Evolutionary conservation across 2,797 vertebrate genomes (phyloP).

Genomic region (Sebastolobus altivelis): DNA sequence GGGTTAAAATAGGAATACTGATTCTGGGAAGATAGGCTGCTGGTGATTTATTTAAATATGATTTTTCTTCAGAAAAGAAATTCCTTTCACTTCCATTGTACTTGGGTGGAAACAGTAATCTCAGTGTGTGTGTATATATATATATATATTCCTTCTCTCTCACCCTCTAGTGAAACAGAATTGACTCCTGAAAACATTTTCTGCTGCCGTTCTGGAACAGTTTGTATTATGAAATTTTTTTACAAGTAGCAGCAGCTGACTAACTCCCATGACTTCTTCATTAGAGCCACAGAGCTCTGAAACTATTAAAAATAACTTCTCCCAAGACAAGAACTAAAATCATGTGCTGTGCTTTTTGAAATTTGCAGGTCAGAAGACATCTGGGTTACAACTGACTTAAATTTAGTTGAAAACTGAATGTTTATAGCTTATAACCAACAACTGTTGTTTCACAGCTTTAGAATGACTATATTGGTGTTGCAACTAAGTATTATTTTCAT

Average conservation of each 20-base stretch:
- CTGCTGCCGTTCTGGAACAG: conserved; percentile 18
- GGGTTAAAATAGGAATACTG: background rate
- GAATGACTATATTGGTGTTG: background rate
- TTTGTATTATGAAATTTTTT: conserved; percentile 24
- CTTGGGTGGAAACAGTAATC: background rate
- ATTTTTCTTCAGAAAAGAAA: background rate
- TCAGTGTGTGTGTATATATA: no score
- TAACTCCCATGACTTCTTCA: conserved; percentile 23
- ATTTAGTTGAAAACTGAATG: background rate
- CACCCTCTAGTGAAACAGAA: background rate
- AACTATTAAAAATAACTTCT: conserved; percentile 16
- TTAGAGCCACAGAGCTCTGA: conserved; percentile 19
- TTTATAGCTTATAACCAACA: background rate
- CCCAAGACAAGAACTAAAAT: conserved; percentile 20
- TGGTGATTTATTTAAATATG: background rate
- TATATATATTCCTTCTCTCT: background rate
- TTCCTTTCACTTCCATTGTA: background rate
- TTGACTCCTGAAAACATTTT: background rate
- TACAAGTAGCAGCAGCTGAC: conserved; percentile 8
- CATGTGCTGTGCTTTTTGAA: conserved; percentile 7
- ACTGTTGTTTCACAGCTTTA: background rate
- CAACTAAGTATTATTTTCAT: background rate
- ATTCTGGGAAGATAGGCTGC: background rate
- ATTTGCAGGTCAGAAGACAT: background rate
- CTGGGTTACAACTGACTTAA: no score